Evolutionary conservation across 1,140 invertebrate genomes (phyloP).

Genomic region (Brachionus calyciflorus): DNA sequence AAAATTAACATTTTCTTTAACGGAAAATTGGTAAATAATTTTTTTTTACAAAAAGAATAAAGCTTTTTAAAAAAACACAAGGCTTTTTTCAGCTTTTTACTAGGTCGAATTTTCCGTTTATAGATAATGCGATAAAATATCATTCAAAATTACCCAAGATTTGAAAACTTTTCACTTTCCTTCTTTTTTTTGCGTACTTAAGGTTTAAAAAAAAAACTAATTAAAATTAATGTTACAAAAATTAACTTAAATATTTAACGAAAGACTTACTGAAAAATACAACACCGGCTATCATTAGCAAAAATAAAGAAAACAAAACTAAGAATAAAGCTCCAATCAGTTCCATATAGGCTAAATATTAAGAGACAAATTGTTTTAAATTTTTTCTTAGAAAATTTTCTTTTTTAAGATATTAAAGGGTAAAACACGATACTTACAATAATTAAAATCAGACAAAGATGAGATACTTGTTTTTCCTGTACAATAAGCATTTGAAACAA

Average conservation of each 20-base stretch:
- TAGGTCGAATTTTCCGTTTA: no score
- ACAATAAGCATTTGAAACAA: constrained; percentile 22
- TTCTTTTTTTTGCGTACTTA: constrained; percentile 22
- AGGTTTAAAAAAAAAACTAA: background rate
- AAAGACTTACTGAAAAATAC: constrained; percentile 26
- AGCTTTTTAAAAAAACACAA: no score
- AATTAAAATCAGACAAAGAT: background rate
- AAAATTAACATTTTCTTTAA: no score
- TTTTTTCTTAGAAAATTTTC: no score
- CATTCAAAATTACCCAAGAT: background rate
- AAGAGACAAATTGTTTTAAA: background rate
- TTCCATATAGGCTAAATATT: constrained; percentile 36
- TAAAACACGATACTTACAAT: constrained; percentile 5
- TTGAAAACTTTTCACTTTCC: constrained; percentile 25
- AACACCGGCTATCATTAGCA: constrained; percentile 12
- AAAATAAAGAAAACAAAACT: background rate
- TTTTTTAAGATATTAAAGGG: no score
- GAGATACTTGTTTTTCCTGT: background rate
- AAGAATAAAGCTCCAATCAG: constrained; percentile 14
- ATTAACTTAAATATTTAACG: no score
- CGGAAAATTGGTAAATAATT: no score
- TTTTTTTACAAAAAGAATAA: no score
- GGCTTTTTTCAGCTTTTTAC: no score
- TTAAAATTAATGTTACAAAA: background rate
- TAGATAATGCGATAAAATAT: background rate